Conservation (phyloP, 2,888 invertebrate genomes). For the Zygaena filipendulae region DNA sequence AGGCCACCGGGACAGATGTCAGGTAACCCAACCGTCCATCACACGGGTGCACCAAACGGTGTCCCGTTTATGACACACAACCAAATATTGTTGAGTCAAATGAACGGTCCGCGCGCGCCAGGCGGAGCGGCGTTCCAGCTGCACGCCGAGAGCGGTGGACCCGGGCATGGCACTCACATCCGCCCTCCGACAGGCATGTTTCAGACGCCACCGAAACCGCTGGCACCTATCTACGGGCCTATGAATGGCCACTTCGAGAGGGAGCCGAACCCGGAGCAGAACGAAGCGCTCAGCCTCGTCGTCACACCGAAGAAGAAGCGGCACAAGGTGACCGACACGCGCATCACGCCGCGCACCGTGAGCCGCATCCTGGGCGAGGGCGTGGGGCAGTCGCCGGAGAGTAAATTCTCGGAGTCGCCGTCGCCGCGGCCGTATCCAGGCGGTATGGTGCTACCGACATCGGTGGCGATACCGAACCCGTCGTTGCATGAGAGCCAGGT, state of each 20-base stretch:
- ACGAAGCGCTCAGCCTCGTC: constrained; percentile 94
- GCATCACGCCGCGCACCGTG: constrained; percentile 91
- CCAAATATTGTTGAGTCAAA: constrained; percentile 59
- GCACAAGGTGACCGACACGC: constrained; percentile 95
- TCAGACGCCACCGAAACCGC: constrained; percentile 85
- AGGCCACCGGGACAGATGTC: constrained; percentile 64
- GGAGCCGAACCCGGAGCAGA: constrained; percentile 84
- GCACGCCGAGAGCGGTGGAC: constrained; percentile 71
- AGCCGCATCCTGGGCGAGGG: constrained; percentile 88
- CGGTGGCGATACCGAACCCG: constrained; percentile 96
- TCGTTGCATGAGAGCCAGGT: constrained; percentile 94
- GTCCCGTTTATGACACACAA: constrained; percentile 57
- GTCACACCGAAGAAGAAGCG: constrained; percentile 96
- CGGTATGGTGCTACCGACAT: constrained; percentile 92
- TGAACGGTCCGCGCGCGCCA: constrained; percentile 71
- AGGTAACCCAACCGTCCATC: constrained; percentile 68
- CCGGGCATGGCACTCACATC: constrained; percentile 51
- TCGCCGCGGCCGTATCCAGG: constrained; percentile 83
- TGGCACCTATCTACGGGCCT: constrained; percentile 73
- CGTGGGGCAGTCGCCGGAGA: constrained; percentile 74
- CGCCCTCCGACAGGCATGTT: constrained; percentile 80
- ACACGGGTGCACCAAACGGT: constrained; percentile 50
- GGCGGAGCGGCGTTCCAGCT: constrained; percentile 75
- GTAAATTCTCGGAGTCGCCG: constrained; percentile 73
- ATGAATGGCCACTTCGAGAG: constrained; percentile 74